Base-by-base conservation (phyloP, 1,140 invertebrate species). In the Brachionus angularis region DNA sequence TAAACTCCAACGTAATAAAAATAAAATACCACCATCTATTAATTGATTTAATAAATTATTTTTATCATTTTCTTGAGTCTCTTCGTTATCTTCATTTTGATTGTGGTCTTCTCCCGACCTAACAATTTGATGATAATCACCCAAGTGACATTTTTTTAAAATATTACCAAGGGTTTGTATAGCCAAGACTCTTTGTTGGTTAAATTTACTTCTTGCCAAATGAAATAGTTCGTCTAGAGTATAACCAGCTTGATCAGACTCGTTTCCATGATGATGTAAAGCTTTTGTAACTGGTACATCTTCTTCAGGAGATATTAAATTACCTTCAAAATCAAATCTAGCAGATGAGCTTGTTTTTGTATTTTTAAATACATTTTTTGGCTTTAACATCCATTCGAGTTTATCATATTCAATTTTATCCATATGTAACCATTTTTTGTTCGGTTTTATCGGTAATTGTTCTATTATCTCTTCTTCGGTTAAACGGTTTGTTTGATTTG, bases 221-320 rank as follows among this genome's bases (percentile, higher is more conserved):
- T 89, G 86, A 76, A 93, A 86, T 0, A 96, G 79, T 83, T 96
- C 92, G 74, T 89, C 88, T 1, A 96, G 76, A 1, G 89, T 88
- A 77, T 95, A 96, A 0, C 91, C 91, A 16, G 91, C 78, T 61
- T 91, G 85, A 75, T 91, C 88, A 23, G 90, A 88, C 80, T 96
- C 91, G 75, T 91, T 88, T 1, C 91, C 91, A 80, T 96, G 92
- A 81, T 94, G 89, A 82, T 92, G 91, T 5, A 96, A 82, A 49
- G 87, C 87, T 62, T 86, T 77, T 31, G 86, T 84, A 18, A 85
- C 81, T 76, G 82, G 80, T 77, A 80, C 84, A 73, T 88, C 85
- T 44, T 86, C 84, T 16, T 84, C 80, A 58, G 72, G 74, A 7
- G 74, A 58, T 5, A 77, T 29, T n/a, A 77, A 71, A 36, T 79